phyloP scores from a whole-genome alignment of 37 sponge, comb jelly and placozoan species.

The Bolinopsis microptera region DNA sequence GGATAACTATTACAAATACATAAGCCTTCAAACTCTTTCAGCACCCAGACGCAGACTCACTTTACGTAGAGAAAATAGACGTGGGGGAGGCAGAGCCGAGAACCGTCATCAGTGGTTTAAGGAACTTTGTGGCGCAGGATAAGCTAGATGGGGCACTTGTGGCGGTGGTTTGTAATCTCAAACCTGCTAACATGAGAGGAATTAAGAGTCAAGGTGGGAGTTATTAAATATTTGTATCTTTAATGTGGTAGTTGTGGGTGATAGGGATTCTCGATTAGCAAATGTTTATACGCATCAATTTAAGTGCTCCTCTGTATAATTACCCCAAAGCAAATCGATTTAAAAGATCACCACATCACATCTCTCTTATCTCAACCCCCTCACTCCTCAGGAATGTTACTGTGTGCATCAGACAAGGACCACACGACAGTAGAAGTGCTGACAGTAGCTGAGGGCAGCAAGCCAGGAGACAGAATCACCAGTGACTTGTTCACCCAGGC shows the following conservation, averaged over 20 bases:
- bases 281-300: background rate
- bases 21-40: conserved; percentile 44
- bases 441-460: conserved; percentile 73
- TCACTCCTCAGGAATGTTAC: conserved; percentile 55
- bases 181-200: conserved; percentile 90
- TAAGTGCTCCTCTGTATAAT: too few species aligned
- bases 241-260: background rate
- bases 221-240: background rate
- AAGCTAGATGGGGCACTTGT: conserved; percentile 72
- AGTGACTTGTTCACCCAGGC: conserved; percentile 63
- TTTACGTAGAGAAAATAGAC: conserved; percentile 85
- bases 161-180: conserved; percentile 86
- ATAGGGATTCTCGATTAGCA: background rate
- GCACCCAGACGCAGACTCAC: conserved; percentile 87
- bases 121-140: conserved; percentile 74
- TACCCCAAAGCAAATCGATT: too few species aligned
- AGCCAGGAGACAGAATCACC: conserved; percentile 73
- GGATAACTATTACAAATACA: too few species aligned
- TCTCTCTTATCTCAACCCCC: background rate
- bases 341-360: too few species aligned
- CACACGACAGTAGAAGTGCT: conserved; percentile 79
- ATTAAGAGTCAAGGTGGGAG: conserved; percentile 54
- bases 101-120: conserved; percentile 89
- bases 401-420: conserved; percentile 66
- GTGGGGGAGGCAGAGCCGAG: conserved; percentile 80